Evolutionary conservation across 1,140 invertebrate genomes (phyloP).

Genomic region (Drosophila varians): DNA sequence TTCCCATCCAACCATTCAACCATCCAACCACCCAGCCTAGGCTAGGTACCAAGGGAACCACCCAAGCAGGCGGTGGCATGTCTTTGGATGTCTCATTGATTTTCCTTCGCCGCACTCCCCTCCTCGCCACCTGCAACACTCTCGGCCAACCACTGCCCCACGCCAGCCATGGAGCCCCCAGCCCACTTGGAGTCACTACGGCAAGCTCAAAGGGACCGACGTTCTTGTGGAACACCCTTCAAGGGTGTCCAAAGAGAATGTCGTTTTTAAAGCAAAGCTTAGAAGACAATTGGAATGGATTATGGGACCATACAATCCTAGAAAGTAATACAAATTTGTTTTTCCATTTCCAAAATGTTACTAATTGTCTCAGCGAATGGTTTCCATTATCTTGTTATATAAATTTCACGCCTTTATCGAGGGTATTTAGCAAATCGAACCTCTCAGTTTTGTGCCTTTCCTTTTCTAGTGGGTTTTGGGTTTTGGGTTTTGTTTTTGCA

Average conservation of each 20-base stretch:
- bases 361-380: neutral
- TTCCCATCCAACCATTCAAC: slow-evolving; percentile 35
- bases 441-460: slow-evolving; percentile 11
- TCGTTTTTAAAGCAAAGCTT: neutral
- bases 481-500: slow-evolving; percentile 41
- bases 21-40: no score
- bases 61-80: slow-evolving; percentile 21
- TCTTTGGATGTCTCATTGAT: slow-evolving; percentile 57
- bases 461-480: slow-evolving; percentile 21
- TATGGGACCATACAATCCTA: no score
- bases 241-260: neutral
- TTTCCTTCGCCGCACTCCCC: slow-evolving; percentile 32
- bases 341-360: neutral
- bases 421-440: slow-evolving; percentile 35
- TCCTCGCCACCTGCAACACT: neutral
- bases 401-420: slow-evolving; percentile 10
- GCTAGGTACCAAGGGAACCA: slow-evolving; percentile 10
- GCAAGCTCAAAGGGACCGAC: slow-evolving; percentile 14
- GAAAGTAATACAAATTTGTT: neutral
- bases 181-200: slow-evolving; percentile 15
- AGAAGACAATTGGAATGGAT: no score
- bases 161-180: neutral
- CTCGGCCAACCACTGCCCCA: slow-evolving; percentile 16
- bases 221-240: slow-evolving; percentile 34
- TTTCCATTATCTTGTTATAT: slow-evolving; percentile 19